These are phyloP conservation scores for Smithornis capensis DNA, from an alignment of 2,113 vertebrate genomes.

Conservation along the genomic window DNA sequence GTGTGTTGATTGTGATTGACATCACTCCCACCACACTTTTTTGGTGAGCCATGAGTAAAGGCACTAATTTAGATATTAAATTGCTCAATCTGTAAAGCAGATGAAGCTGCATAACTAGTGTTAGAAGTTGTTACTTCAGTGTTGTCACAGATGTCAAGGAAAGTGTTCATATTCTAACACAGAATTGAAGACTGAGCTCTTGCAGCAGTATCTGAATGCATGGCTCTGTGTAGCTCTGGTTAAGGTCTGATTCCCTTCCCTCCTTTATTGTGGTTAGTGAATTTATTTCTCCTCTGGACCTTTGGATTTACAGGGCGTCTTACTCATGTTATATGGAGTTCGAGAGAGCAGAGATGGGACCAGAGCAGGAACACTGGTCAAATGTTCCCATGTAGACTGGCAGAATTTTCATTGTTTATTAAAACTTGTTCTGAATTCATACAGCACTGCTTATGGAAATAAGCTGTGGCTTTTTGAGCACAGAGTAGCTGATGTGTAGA, in stretches of 20 bases:
- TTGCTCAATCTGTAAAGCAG: conserved; percentile 13
- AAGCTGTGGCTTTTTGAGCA: background rate
- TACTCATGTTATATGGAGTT: background rate
- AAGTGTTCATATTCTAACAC: background rate
- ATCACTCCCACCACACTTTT: background rate
- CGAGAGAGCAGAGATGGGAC: background rate
- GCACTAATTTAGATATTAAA: background rate
- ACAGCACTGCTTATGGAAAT: background rate
- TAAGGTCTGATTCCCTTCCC: background rate
- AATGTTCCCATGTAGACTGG: background rate
- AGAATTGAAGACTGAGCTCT: background rate
- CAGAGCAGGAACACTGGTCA: background rate
- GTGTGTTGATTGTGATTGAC: background rate
- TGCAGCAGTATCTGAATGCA: background rate
- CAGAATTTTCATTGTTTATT: background rate
- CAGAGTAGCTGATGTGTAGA: too few relatives aligned
- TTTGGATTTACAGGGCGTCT: background rate
- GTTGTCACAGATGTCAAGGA: background rate
- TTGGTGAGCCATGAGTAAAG: background rate
- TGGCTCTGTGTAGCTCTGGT: background rate
- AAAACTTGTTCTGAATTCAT: background rate
- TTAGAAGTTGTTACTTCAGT: background rate
- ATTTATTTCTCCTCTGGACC: background rate
- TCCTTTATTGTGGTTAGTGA: background rate
- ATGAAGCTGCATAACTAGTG: conserved; percentile 12